These are phyloP conservation scores for Pecten maximus DNA, from an alignment of 2,888 invertebrate species.

Conservation along the genomic window DNA sequence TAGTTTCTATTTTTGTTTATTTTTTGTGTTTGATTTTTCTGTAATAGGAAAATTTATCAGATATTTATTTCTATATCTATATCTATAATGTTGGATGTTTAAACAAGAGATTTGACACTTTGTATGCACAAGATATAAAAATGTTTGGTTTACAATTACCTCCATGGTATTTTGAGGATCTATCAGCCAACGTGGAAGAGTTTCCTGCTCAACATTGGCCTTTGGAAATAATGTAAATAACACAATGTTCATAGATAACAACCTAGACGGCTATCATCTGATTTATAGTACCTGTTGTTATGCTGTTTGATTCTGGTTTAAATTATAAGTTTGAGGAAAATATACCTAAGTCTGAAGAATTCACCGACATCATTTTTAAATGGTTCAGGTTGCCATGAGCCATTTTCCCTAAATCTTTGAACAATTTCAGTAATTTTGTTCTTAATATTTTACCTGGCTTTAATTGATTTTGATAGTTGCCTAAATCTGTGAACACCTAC, in stretches of 20 bases:
- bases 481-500: too few species aligned
- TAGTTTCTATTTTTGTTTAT: too few species aligned
- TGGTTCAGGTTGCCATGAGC: background rate
- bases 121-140: background rate
- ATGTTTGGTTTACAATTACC: background rate
- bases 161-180: background rate
- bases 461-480: too few species aligned
- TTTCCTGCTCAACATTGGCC: background rate
- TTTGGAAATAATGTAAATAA: background rate
- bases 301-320: too few species aligned
- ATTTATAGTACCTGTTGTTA: too few species aligned
- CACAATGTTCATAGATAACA: background rate
- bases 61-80: background rate
- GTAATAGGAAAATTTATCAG: background rate
- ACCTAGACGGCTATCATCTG: too few species aligned
- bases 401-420: background rate
- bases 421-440: background rate
- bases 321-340: too few species aligned
- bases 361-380: too few species aligned
- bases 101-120: background rate
- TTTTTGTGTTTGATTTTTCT: too few species aligned
- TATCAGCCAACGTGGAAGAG: background rate
- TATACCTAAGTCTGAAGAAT: too few species aligned
- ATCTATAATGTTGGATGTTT: background rate
- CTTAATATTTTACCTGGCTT: too few species aligned